Percentiles rank a stretch among this genome's conserved stretches.
These are phyloP conservation scores for Mesoclemmys tuberculata DNA, from an alignment of 2,113 vertebrate genomes.

Conservation along the genomic window DNA sequence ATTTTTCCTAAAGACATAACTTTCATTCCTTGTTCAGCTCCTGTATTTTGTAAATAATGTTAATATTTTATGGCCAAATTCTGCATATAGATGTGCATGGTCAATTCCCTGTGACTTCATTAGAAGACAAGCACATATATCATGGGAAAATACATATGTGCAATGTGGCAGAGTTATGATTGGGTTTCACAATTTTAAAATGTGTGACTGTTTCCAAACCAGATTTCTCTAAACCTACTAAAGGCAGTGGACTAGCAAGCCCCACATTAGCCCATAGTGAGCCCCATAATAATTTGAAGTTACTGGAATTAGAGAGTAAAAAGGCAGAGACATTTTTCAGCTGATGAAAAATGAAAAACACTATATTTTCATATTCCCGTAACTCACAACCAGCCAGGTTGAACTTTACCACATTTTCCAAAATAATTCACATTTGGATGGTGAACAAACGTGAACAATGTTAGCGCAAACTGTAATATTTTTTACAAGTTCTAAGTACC, in stretches of 20 bases:
- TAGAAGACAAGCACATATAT: not conserved
- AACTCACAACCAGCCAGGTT: not conserved
- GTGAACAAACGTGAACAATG: not conserved
- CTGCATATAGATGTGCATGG: not conserved
- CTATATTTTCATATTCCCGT: not conserved
- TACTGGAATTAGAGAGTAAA: not conserved
- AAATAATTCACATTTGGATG: not conserved
- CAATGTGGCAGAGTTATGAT: not conserved
- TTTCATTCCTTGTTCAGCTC: conserved; percentile 23
- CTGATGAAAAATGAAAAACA: not conserved
- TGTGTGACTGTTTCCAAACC: conserved; percentile 31
- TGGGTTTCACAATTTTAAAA: conserved; percentile 17
- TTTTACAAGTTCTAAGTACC: not conserved
- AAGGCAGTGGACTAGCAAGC: not conserved
- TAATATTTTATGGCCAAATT: not conserved
- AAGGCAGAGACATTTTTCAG: conserved; percentile 44
- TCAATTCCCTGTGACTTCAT: not conserved
- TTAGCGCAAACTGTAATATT: not conserved
- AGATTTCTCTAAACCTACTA: conserved; percentile 10
- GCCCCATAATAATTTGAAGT: conserved; percentile 2
- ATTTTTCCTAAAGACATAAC: conserved; percentile 11
- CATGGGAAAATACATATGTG: conserved; percentile 15
- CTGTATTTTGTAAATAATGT: not conserved
- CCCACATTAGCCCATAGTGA: not conserved
- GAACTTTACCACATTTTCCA: not conserved